Evolutionary conservation across 2,888 invertebrate genomes (phyloP).

Genomic region (Autographa pulchrina): DNA sequence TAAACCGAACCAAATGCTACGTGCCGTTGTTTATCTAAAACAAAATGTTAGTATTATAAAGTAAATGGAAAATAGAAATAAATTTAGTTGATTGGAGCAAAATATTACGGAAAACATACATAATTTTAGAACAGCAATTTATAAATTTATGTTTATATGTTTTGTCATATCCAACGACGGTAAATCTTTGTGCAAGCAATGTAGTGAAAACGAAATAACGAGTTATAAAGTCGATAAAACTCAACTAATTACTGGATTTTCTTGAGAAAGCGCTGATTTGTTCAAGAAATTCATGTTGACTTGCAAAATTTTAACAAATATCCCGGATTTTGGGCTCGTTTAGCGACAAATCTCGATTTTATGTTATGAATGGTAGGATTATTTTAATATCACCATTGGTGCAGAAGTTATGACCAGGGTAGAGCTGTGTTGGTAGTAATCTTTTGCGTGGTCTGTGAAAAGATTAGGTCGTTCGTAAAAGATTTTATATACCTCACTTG

Average conservation of each 20-base stretch:
- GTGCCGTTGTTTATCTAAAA: neutral
- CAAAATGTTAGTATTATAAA: too few species aligned
- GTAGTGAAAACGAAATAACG: constrained; percentile 46
- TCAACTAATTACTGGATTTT: constrained; percentile 56
- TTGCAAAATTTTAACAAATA: constrained; percentile 34
- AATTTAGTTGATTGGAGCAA: too few species aligned
- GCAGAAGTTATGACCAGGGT: constrained; percentile 7
- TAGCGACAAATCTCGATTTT: constrained; percentile 23
- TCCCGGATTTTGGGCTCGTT: constrained; percentile 8
- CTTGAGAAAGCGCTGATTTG: constrained; percentile 48
- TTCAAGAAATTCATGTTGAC: constrained; percentile 29
- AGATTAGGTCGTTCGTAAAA: neutral
- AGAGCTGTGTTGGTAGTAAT: neutral
- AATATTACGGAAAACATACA: too few species aligned
- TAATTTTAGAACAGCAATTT: too few species aligned
- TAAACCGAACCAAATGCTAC: too few species aligned
- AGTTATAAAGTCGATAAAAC: constrained; percentile 53
- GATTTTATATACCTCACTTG: neutral
- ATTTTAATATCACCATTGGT: constrained; percentile 7
- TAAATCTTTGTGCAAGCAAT: constrained; percentile 41
- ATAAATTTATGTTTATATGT: neutral
- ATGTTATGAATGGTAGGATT: constrained; percentile 17
- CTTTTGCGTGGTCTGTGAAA: neutral
- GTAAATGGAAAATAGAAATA: too few species aligned
- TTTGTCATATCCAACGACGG: constrained; percentile 31